Conservation (phyloP, 2,888 invertebrate species). For the Nephrotoma guestfalica region DNA sequence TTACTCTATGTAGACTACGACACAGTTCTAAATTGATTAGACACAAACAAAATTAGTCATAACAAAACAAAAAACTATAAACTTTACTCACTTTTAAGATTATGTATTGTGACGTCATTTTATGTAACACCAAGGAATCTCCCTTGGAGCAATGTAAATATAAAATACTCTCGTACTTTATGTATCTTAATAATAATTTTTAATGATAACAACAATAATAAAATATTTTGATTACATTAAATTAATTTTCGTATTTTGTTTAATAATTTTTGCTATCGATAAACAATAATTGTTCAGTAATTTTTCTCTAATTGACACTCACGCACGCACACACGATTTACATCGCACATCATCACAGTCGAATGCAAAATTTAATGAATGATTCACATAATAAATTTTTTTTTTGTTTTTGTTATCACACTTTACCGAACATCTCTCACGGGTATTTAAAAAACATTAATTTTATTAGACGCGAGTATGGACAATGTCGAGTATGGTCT, state of each 20-base stretch:
- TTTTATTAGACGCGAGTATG: not conserved
- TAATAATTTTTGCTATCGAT: not conserved
- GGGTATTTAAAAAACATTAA: not conserved
- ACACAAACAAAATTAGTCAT: too few relatives aligned
- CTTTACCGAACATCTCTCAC: not conserved
- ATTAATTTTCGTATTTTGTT: not conserved
- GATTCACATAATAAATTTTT: not conserved
- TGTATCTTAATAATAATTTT: not conserved
- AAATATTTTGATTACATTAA: too few relatives aligned
- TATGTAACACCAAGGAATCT: not conserved
- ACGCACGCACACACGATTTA: not conserved
- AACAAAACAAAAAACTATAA: not conserved
- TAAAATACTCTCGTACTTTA: not conserved
- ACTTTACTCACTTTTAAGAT: not conserved
- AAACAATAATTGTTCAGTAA: not conserved
- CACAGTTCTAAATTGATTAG: too few relatives aligned
- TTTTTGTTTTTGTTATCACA: not conserved
- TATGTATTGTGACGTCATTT: not conserved
- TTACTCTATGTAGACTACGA: too few relatives aligned
- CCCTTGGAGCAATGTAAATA: not conserved
- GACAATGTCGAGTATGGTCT: not conserved
- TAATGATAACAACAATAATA: not conserved
- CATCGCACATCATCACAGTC: not conserved
- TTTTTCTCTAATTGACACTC: not conserved
- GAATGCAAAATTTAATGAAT: not conserved